phyloP scores from a whole-genome alignment of 92 coral and sea anemone species.

The Porites cylindrica region DNA sequence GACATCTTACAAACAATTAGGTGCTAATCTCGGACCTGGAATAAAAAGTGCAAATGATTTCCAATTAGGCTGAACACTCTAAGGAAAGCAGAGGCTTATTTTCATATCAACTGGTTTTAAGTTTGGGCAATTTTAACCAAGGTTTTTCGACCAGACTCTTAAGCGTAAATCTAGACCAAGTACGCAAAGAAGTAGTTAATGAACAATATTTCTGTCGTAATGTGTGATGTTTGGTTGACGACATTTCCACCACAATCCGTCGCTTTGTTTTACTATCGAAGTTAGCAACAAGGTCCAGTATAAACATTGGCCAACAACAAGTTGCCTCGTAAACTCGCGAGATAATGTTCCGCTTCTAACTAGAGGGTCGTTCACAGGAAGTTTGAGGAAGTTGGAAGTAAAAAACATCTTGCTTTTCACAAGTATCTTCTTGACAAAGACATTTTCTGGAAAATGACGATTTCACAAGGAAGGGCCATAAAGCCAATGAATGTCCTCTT shows the following conservation, averaged over 20 bases:
- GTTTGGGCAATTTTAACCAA: slow-evolving; percentile 3
- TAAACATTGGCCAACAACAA: not conserved
- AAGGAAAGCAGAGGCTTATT: slow-evolving; percentile 8
- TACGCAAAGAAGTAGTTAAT: not conserved
- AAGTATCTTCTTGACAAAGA: not conserved
- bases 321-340: not conserved
- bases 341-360: too few species aligned
- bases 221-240: not conserved
- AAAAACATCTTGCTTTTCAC: not conserved
- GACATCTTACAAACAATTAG: not conserved
- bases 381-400: not conserved
- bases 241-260: not conserved
- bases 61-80: slow-evolving; percentile 49
- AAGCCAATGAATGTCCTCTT: not conserved
- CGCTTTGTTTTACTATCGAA: not conserved
- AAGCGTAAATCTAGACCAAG: not conserved
- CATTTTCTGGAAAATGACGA: slow-evolving; percentile 9
- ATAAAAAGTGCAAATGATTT: slow-evolving; percentile 53
- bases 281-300: slow-evolving; percentile 38
- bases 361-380: not conserved
- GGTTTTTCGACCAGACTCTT: not conserved
- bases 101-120: slow-evolving; percentile 17
- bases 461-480: slow-evolving; percentile 2
- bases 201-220: not conserved
- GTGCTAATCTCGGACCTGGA: slow-evolving; percentile 11